Base-by-base conservation (phyloP, 2,113 vertebrate genomes). In the Gymnocephalus cernua region DNA sequence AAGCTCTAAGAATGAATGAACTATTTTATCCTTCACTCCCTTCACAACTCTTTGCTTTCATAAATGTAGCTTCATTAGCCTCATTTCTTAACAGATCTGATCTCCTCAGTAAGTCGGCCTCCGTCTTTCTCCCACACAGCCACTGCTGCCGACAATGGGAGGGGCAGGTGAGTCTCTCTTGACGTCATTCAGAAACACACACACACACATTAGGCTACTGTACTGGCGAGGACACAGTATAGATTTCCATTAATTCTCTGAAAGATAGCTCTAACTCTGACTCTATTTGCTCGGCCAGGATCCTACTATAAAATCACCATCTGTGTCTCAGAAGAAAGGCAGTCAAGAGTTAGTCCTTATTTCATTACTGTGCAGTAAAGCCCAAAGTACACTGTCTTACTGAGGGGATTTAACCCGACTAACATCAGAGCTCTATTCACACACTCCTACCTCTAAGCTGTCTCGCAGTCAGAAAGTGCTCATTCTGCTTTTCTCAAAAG, bases 41-140 rank as follows among this genome's bases (percentile, higher is more conserved):
- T 82, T 67, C 51, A 45, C 65, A 50, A 63, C 54, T 76, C 57
- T 80, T 74, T 74, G 23, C 74, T 86, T 79, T 86, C 65, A 73
- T 82, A 66, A 66, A 66, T 84, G 69, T 79, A 63, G 61, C 75
- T 80, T 74, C 82, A 59, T 41, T 75, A 62, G 25, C 70, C 70
- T 88, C 50, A 21, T 65, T 73, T 77, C 64, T 78, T 78, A 76
- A 77, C 87, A 77, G 78, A 78, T 48, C 73, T 88, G 74, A 86
- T 85, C 78, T 85, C 74, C 50, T 70, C 87, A 62, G 84, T 89
- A 84, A 90, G 79, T 86, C 86, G 47, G 88, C 68, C 82, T 84
- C 56, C 48, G 50, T 59, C 44, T 80, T 68, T 78, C 91, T 88
- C 93, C 91, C 87, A 92, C 91, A 76, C 90, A 91, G 75, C 71